These are phyloP conservation scores for Microtus ochrogaster DNA, from an alignment of 2,113 vertebrate genomes.

Conservation along the genomic window DNA sequence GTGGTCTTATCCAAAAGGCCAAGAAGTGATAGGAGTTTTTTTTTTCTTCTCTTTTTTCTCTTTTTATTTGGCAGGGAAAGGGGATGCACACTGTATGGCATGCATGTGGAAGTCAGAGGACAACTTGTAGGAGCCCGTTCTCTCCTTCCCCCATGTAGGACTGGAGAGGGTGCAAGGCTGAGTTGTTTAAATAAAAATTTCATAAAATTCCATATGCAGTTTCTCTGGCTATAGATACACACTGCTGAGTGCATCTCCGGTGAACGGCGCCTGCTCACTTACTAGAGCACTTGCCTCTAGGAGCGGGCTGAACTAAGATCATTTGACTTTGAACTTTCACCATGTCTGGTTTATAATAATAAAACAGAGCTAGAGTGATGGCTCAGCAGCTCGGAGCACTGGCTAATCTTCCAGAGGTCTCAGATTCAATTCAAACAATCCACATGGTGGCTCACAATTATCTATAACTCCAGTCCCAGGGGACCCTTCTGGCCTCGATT, in stretches of 20 bases:
- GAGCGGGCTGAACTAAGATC: background rate
- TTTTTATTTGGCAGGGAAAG: too few species aligned
- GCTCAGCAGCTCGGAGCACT: background rate
- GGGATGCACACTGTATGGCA: too few species aligned
- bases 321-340: conserved; percentile 61
- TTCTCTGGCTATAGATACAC: too few species aligned
- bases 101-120: background rate
- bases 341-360: conserved; percentile 14
- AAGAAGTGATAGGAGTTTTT: too few species aligned
- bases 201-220: background rate
- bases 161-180: background rate
- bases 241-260: background rate
- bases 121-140: background rate
- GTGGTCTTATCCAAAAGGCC: background rate
- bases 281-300: background rate
- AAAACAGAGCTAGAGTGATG: background rate
- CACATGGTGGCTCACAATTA: background rate
- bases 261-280: background rate
- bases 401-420: background rate
- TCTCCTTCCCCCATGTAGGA: background rate
- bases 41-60: background rate
- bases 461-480: background rate
- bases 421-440: background rate
- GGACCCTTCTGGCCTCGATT: background rate
- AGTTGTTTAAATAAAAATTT: conserved; percentile 22